Conservation (phyloP, 2,888 invertebrate species). For the Chloroclysta siterata region DNA sequence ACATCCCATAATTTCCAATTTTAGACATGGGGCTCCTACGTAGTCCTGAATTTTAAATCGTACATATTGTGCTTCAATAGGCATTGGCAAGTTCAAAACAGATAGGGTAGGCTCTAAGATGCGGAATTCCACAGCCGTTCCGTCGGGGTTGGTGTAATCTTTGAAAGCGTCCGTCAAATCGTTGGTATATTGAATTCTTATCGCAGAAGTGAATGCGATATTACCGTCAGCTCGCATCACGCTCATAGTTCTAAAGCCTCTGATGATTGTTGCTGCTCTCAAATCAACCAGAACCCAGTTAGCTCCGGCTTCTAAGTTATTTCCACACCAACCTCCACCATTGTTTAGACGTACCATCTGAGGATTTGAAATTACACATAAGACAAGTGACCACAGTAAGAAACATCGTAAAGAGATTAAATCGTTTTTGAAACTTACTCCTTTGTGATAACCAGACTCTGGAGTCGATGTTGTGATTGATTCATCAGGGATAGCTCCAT, state of each 20-base stretch:
- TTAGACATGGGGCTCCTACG: conserved; percentile 94
- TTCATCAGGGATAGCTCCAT: conserved; percentile 95
- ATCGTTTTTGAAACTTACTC: conserved; percentile 79
- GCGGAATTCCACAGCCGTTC: conserved; percentile 96
- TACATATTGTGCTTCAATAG: conserved; percentile 95
- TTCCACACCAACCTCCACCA: conserved; percentile 96
- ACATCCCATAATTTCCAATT: conserved; percentile 96
- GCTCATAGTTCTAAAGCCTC: conserved; percentile 96
- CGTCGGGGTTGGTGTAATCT: conserved; percentile 96
- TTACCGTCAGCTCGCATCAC: conserved; percentile 93
- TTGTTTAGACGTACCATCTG: conserved; percentile 93
- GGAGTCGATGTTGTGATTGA: conserved; percentile 93
- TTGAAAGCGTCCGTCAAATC: conserved; percentile 95
- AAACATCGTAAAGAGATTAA: neutral
- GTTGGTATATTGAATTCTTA: conserved; percentile 94
- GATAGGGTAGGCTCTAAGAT: conserved; percentile 96
- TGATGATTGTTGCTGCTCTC: conserved; percentile 93
- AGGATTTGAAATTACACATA: conserved; percentile 40
- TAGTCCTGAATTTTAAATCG: conserved; percentile 95
- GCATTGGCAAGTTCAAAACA: conserved; percentile 94
- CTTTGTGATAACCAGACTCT: conserved; percentile 92
- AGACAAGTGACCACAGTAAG: conserved; percentile 4
- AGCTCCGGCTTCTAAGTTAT: conserved; percentile 92
- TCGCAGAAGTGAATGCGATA: conserved; percentile 95
- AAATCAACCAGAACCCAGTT: conserved; percentile 96